These are phyloP conservation scores for Rhysida immarginata DNA, from an alignment of 1,140 invertebrate genomes.

Conservation along the genomic window DNA sequence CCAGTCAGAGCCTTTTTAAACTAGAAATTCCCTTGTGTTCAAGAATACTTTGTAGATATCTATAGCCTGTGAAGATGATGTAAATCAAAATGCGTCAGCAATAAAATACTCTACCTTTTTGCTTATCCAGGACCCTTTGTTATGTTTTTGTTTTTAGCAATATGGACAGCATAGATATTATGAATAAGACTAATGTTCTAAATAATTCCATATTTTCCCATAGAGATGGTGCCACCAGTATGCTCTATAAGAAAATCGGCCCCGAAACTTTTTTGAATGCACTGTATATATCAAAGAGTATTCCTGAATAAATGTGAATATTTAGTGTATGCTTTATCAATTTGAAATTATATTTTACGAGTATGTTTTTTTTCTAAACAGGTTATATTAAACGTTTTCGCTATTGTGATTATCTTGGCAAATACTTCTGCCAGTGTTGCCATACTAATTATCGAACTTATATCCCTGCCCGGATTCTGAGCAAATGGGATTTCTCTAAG, in stretches of 20 bases:
- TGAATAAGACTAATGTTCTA: not conserved
- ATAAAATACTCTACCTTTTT: no score
- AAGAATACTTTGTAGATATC: no score
- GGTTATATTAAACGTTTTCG: conserved; percentile 53
- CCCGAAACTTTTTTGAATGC: no score
- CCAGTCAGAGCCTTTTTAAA: no score
- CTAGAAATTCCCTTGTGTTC: no score
- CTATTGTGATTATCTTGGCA: conserved; percentile 71
- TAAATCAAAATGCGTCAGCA: no score
- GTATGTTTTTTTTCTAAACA: conserved; percentile 20
- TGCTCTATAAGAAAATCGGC: no score
- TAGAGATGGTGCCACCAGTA: not conserved
- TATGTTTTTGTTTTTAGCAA: no score
- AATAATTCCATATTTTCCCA: not conserved
- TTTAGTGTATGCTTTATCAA: not conserved
- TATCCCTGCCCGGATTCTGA: conserved; percentile 60
- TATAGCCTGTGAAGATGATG: no score
- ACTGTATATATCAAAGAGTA: no score
- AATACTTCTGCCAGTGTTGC: conserved; percentile 78
- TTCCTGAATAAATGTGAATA: not conserved
- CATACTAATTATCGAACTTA: conserved; percentile 56
- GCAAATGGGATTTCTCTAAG: conserved; percentile 55
- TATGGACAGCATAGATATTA: no score
- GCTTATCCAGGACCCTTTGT: no score
- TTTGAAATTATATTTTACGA: not conserved